phyloP scores from a whole-genome alignment of 2,797 vertebrate species.

The Myoxocephalus aenaeus region DNA sequence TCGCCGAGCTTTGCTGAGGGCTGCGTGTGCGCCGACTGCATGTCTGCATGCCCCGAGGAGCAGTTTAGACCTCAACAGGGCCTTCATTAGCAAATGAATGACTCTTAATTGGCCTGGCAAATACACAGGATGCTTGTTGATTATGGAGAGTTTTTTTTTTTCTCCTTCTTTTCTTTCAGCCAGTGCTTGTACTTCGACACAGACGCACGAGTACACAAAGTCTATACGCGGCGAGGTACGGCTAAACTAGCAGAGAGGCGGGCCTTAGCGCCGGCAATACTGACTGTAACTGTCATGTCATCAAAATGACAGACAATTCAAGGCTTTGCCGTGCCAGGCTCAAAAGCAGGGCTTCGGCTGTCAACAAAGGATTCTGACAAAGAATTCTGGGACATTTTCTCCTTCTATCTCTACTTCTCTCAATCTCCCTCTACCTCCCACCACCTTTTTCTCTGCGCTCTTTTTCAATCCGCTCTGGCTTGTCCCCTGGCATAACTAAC shows the following conservation, averaged over 20 bases:
- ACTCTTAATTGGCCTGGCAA: conserved; percentile 85
- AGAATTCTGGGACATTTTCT: conserved; percentile 74
- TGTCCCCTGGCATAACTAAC: conserved; percentile 78
- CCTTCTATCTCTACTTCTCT: conserved; percentile 66
- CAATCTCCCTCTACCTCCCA: conserved; percentile 61
- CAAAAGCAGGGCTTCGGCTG: conserved; percentile 67
- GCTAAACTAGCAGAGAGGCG: conserved; percentile 45
- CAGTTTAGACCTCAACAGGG: conserved; percentile 81
- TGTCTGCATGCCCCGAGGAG: conserved; percentile 80
- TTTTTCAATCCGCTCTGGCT: conserved; percentile 71
- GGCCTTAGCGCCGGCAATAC: conserved; percentile 17
- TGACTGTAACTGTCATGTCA: conserved; percentile 72
- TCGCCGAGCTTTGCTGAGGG: conserved; percentile 75
- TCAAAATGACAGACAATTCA: conserved; percentile 71
- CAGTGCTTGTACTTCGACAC: conserved; percentile 55
- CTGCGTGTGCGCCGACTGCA: conserved; percentile 76
- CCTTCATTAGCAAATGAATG: conserved; percentile 86
- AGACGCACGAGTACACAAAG: conserved; percentile 62
- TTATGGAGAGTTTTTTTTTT: conserved; percentile 69
- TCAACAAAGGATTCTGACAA: conserved; percentile 68
- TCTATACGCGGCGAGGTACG: conserved; percentile 50
- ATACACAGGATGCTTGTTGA: conserved; percentile 85
- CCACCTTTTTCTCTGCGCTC: conserved; percentile 70
- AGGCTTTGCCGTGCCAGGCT: conserved; percentile 62
- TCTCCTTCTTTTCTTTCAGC: conserved; percentile 10